A percentile compares a stretch with the other conserved stretches of the same genome.
Evolutionary conservation across 2,888 invertebrate genomes (phyloP).

Genomic region (Gymnocheta viridis): DNA sequence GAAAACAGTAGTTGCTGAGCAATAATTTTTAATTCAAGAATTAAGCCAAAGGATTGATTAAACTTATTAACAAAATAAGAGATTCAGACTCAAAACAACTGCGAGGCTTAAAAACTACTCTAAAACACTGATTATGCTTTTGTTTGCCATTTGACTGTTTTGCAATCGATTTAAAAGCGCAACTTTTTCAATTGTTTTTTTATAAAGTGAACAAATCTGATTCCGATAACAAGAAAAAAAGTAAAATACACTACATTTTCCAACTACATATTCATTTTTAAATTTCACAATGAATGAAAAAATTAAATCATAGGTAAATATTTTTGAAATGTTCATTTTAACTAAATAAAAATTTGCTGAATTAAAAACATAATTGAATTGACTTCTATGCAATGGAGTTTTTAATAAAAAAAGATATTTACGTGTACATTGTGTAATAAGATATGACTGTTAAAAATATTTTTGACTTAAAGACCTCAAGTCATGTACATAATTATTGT

Average conservation of each 20-base stretch:
- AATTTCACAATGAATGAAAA: neutral
- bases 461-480: too few species aligned
- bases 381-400: too few species aligned
- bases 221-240: neutral
- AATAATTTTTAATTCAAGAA: too few species aligned
- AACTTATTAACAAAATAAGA: too few species aligned
- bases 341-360: too few species aligned
- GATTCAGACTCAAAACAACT: neutral
- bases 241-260: neutral
- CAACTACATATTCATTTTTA: neutral
- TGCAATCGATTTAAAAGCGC: neutral
- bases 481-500: too few species aligned
- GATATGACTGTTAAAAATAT: too few species aligned
- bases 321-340: too few species aligned
- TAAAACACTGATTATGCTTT: neutral
- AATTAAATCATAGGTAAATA: neutral
- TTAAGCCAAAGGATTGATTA: too few species aligned
- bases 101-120: neutral
- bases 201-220: conserved; percentile 1
- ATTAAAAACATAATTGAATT: too few species aligned
- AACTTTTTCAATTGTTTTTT: conserved; percentile 24
- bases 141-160: conserved; percentile 7
- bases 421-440: too few species aligned
- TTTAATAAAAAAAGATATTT: neutral
- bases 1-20: too few species aligned